Evolutionary conservation across 2,113 vertebrate genomes (phyloP).

Genomic region (Turdus rufiventris): DNA sequence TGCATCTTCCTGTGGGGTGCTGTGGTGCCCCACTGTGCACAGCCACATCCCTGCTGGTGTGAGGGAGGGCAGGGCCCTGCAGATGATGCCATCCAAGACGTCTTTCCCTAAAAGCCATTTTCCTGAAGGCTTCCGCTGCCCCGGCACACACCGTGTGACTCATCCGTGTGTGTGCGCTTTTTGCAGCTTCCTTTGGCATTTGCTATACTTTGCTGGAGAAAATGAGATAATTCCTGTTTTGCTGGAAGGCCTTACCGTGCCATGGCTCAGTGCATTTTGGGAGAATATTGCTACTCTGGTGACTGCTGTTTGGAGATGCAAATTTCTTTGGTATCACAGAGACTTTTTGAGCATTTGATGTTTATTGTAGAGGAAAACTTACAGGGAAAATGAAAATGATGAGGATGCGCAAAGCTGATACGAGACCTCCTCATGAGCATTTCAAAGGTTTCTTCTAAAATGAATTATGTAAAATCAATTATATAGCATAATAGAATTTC

Average conservation of each 20-base stretch:
- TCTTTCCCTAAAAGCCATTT: neutral
- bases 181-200: neutral
- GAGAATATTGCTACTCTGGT: fast-evolving
- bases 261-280: neutral
- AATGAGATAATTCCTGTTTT: neutral
- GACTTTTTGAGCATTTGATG: neutral
- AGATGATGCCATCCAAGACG: fast-evolving
- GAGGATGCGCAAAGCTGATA: neutral
- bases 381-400: neutral
- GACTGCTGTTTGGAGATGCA: neutral
- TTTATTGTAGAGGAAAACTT: neutral
- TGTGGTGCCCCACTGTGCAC: fast-evolving
- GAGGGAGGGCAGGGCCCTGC: neutral
- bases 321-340: neutral
- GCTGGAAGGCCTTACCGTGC: neutral
- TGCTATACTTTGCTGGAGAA: neutral
- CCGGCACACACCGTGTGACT: fast-evolving
- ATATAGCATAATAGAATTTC: neutral
- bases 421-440: neutral
- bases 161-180: neutral
- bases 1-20: neutral
- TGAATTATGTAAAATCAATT: neutral
- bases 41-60: fast-evolving
- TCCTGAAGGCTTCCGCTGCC: neutral
- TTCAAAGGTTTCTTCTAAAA: neutral